A percentile compares a stretch with the other conserved stretches of the same genome.
Conservation (phyloP, 2,113 vertebrate species). For the Verasper variegatus region DNA sequence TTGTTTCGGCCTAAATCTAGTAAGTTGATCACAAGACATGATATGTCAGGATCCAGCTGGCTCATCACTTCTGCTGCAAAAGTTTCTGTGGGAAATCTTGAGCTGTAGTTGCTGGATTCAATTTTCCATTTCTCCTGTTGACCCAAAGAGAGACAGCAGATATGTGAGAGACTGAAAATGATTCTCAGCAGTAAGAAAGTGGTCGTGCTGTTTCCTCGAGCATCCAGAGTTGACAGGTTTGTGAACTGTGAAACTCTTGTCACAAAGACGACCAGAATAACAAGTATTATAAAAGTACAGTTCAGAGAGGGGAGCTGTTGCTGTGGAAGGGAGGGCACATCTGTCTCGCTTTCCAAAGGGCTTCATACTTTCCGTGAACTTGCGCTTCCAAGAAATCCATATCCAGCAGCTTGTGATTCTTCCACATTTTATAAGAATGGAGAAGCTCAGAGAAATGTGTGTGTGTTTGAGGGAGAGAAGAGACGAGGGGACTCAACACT, state of each 20-base stretch:
- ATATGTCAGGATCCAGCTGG: neutral
- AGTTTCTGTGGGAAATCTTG: neutral
- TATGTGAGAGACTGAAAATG: neutral
- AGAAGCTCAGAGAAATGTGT: constrained; percentile 29
- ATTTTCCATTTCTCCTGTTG: constrained; percentile 20
- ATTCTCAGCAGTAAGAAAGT: neutral
- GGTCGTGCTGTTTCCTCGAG: neutral
- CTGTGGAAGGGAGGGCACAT: constrained; percentile 55
- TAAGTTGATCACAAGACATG: neutral
- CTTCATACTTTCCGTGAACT: constrained; percentile 79
- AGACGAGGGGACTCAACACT: neutral
- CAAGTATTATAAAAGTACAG: constrained; percentile 36
- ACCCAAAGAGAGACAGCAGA: constrained; percentile 2
- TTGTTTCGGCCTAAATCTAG: neutral
- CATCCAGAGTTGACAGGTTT: constrained; percentile 26
- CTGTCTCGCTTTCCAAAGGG: constrained; percentile 65
- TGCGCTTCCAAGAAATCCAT: constrained; percentile 63
- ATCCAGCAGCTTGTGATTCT: constrained; percentile 68
- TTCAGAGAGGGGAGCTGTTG: constrained; percentile 16
- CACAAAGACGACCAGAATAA: constrained; percentile 19
- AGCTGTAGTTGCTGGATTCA: neutral
- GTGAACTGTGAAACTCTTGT: constrained; percentile 7
- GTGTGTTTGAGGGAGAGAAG: neutral
- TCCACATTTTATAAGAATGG: constrained; percentile 52
- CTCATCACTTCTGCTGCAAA: neutral